Evolutionary conservation across 2,113 vertebrate genomes (phyloP).

Genomic region (Pteropus alecto): DNA sequence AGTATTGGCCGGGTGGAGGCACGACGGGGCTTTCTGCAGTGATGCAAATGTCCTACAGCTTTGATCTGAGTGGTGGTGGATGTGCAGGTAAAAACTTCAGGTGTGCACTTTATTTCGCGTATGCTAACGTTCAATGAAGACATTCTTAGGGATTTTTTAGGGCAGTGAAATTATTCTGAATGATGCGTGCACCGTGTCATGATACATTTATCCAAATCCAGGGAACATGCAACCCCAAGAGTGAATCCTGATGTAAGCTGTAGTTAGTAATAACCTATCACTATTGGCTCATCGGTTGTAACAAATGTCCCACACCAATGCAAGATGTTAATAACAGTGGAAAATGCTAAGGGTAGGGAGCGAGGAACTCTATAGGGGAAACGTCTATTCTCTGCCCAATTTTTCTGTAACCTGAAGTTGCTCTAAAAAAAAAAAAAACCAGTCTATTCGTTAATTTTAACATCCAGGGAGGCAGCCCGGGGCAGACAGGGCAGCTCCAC

Average conservation of each 20-base stretch:
- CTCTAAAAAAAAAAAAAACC: background rate
- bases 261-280: background rate
- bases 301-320: background rate
- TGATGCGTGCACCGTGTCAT: background rate
- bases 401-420: background rate
- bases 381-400: background rate
- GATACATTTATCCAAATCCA: background rate
- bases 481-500: background rate
- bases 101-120: background rate
- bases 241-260: background rate
- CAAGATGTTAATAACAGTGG: background rate
- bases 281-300: too few relatives aligned
- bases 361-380: background rate
- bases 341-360: background rate
- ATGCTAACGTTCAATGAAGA: background rate
- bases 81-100: background rate
- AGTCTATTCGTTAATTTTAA: background rate
- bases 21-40: background rate
- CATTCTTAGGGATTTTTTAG: background rate
- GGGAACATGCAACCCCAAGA: background rate
- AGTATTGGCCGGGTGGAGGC: background rate
- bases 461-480: background rate
- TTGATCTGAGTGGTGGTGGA: background rate
- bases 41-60: background rate
- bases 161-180: background rate